Evolutionary conservation across 1,140 invertebrate species (phyloP).

Genomic region (Trissolcus basalis): DNA sequence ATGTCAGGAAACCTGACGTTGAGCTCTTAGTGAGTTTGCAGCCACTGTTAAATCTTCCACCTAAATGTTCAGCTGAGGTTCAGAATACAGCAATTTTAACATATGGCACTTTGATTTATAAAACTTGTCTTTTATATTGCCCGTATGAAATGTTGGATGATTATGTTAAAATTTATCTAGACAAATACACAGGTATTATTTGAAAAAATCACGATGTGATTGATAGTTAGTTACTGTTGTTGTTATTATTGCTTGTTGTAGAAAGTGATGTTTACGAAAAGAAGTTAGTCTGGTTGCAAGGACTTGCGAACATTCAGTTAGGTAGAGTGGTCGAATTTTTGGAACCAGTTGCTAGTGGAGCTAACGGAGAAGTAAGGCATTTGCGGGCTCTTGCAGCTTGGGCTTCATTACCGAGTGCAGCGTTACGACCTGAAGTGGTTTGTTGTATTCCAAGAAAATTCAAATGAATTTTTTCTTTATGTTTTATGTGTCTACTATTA

Average conservation of each 20-base stretch:
- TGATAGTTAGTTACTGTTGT: no score
- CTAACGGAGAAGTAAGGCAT: constrained; percentile 74
- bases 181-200: constrained; percentile 79
- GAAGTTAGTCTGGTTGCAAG: constrained; percentile 83
- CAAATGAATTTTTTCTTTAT: neutral
- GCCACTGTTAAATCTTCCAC: constrained; percentile 74
- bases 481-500: no score
- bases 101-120: constrained; percentile 82
- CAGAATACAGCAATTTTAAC: constrained; percentile 81
- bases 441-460: constrained; percentile 26
- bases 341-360: constrained; percentile 77
- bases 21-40: constrained; percentile 77
- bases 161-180: constrained; percentile 82
- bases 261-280: constrained; percentile 80
- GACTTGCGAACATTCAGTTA: constrained; percentile 80
- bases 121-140: constrained; percentile 78
- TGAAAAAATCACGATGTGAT: no score
- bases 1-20: constrained; percentile 77
- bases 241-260: constrained; percentile 60
- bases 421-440: constrained; percentile 77
- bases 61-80: constrained; percentile 75
- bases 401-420: constrained; percentile 78
- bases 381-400: constrained; percentile 80
- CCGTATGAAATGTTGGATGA: constrained; percentile 81
- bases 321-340: constrained; percentile 79